A percentile compares a stretch with the other conserved stretches of the same genome.
phyloP scores from a whole-genome alignment of 2,113 vertebrate genomes.

The Podiceps cristatus region DNA sequence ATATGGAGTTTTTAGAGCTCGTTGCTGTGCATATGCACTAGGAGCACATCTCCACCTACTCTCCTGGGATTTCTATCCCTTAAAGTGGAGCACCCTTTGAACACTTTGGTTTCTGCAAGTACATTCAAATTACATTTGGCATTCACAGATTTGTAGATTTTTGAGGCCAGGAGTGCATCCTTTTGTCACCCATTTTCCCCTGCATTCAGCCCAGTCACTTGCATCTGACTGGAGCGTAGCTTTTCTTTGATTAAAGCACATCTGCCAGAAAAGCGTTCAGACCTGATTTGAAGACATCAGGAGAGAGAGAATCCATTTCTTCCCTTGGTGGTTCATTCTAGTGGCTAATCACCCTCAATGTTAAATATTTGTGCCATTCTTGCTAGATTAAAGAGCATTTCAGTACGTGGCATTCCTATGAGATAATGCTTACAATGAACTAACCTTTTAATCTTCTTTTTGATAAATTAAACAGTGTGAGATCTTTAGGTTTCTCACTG shows the following conservation, averaged over 20 bases:
- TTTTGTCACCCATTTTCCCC: neutral
- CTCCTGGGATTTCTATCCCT: neutral
- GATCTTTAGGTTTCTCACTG: slow-evolving; percentile 55
- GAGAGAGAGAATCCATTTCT: slow-evolving; percentile 19
- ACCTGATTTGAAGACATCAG: slow-evolving; percentile 51
- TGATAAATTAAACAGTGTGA: slow-evolving; percentile 72
- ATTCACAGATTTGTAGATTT: slow-evolving; percentile 56
- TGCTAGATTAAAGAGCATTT: slow-evolving; percentile 66
- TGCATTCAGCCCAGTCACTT: neutral
- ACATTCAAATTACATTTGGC: slow-evolving; percentile 37
- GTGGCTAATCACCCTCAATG: slow-evolving; percentile 63
- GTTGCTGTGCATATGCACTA: neutral
- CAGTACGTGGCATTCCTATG: slow-evolving; percentile 48
- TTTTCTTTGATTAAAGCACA: slow-evolving; percentile 60
- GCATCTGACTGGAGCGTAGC: neutral
- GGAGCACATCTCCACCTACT: neutral
- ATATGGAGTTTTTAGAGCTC: neutral
- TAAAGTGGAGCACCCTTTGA: slow-evolving; percentile 2
- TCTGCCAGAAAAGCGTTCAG: slow-evolving; percentile 54
- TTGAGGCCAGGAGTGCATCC: slow-evolving; percentile 29
- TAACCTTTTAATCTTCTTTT: slow-evolving; percentile 73
- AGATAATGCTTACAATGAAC: slow-evolving; percentile 61
- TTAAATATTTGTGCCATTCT: slow-evolving; percentile 72
- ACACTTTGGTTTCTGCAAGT: slow-evolving; percentile 8
- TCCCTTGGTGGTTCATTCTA: slow-evolving; percentile 54